These are phyloP conservation scores for Pachyseris speciosa DNA, from an alignment of 64 coral and sea anemone species.

Conservation along the genomic window DNA sequence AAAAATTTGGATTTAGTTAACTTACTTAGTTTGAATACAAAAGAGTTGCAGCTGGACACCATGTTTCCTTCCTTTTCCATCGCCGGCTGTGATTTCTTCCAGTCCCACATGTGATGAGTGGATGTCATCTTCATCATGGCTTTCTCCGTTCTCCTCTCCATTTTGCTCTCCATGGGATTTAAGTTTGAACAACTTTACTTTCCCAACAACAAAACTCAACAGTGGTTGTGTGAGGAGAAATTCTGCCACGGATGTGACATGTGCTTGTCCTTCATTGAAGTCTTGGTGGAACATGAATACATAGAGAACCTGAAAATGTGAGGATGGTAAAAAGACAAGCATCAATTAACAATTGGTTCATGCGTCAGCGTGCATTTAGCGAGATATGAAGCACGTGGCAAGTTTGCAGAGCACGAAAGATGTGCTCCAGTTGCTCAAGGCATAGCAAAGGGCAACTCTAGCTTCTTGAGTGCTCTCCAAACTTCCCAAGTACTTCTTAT, in stretches of 20 bases:
- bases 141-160: constrained; percentile 57
- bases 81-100: constrained; percentile 62
- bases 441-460: too few relatives aligned
- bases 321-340: background rate
- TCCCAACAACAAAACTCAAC: constrained; percentile 91
- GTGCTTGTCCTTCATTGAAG: constrained; percentile 78
- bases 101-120: constrained; percentile 34
- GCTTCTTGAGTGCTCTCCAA: too few relatives aligned
- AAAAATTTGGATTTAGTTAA: background rate
- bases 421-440: too few relatives aligned
- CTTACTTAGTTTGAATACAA: constrained; percentile 97
- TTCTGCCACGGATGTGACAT: constrained; percentile 90
- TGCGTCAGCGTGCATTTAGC: too few relatives aligned
- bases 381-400: too few relatives aligned
- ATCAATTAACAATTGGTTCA: too few relatives aligned
- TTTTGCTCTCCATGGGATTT: constrained; percentile 55
- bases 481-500: too few relatives aligned
- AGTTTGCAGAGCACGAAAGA: too few relatives aligned
- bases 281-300: constrained; percentile 94
- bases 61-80: constrained; percentile 64
- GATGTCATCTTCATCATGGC: constrained; percentile 58
- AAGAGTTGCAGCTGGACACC: constrained; percentile 81
- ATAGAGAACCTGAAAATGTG: constrained; percentile 72
- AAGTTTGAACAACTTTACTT: constrained; percentile 83
- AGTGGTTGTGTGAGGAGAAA: constrained; percentile 95